A percentile compares a stretch with the other conserved stretches of the same genome.
Conservation (phyloP, 2,797 vertebrate species). For the Lophius americanus region DNA sequence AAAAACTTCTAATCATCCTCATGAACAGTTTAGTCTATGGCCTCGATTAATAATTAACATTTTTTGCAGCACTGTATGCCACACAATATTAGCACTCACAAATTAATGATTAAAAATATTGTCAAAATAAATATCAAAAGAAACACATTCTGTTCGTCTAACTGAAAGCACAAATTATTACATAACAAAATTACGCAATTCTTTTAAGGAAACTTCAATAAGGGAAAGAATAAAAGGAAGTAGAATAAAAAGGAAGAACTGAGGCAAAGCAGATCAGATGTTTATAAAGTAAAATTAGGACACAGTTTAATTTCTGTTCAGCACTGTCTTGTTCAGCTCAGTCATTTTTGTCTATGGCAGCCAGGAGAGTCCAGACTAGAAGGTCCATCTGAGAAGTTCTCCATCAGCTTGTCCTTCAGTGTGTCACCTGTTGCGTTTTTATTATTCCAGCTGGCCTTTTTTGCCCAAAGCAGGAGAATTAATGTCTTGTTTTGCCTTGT, state of each 20-base stretch:
- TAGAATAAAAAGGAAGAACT: conserved; percentile 30
- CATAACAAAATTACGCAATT: conserved; percentile 51
- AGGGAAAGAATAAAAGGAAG: conserved; percentile 25
- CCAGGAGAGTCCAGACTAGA: conserved; percentile 7
- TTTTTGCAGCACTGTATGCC: conserved; percentile 57
- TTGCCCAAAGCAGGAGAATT: conserved; percentile 13
- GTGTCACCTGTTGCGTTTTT: conserved; percentile 7
- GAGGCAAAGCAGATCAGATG: conserved; percentile 1
- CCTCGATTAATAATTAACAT: conserved; percentile 60
- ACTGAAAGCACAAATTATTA: conserved; percentile 63
- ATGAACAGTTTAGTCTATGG: conserved; percentile 46
- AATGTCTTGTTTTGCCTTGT: conserved; percentile 31
- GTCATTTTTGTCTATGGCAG: conserved; percentile 29
- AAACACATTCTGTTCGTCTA: conserved; percentile 63
- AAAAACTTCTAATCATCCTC: conserved; percentile 43
- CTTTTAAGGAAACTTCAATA: conserved; percentile 34
- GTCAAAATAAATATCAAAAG: conserved; percentile 79
- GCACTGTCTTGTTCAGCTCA: conserved; percentile 4
- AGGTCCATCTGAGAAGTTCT: conserved; percentile 16
- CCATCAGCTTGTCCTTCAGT: conserved; percentile 40
- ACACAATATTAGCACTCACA: conserved; percentile 59
- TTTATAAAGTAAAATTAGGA: conserved; percentile 24
- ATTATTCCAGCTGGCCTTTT: conserved; percentile 44
- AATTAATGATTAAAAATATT: conserved; percentile 62
- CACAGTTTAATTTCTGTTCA: conserved; percentile 20